Percentiles rank a stretch among this genome's conserved stretches.
Conservation (phyloP, 2,113 vertebrate species). For the Pterocles burchelli region DNA sequence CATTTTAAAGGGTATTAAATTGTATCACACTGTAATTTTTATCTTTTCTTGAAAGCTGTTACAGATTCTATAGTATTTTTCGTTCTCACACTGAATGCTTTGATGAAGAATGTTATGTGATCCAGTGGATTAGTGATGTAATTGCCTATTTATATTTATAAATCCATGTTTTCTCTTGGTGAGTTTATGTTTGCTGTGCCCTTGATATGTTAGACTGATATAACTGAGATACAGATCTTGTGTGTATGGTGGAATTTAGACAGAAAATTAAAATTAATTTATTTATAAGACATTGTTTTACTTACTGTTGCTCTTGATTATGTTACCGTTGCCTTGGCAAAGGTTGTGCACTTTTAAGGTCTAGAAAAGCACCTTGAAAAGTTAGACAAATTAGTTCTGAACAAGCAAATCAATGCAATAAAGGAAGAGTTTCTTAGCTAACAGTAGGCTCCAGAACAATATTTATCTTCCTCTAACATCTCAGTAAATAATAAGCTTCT, state of each 20-base stretch:
- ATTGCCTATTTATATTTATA: constrained; percentile 42
- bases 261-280: not conserved
- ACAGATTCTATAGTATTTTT: not conserved
- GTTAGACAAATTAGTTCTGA: not conserved
- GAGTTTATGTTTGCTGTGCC: not conserved
- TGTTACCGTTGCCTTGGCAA: not conserved
- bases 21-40: not conserved
- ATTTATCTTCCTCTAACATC: not conserved
- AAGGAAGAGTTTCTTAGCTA: not conserved
- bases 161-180: not conserved
- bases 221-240: not conserved
- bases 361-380: not conserved
- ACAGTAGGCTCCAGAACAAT: not conserved
- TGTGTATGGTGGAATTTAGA: not conserved
- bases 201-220: not conserved
- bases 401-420: not conserved
- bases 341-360: not conserved
- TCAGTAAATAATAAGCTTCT: not conserved
- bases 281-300: not conserved
- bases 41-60: not conserved
- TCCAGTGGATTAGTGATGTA: not conserved
- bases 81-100: not conserved
- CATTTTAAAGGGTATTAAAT: not conserved
- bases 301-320: not conserved
- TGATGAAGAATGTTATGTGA: not conserved